Conservation (phyloP, 2,113 vertebrate species). For the Cyprinodon tularosa region DNA sequence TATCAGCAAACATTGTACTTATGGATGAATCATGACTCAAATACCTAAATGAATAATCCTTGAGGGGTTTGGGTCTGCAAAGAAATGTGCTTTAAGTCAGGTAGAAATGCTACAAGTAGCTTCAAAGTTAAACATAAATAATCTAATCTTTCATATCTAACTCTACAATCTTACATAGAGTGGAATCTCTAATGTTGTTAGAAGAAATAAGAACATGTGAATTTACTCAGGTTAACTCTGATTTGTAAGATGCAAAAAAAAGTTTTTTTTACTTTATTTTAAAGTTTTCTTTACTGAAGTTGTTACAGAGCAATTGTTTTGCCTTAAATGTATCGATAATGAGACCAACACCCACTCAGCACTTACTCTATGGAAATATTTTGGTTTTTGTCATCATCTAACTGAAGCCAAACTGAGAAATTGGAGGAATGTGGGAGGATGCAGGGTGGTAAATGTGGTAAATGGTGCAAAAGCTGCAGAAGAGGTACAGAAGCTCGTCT, state of each 20-base stretch:
- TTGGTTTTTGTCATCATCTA: neutral
- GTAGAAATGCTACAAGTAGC: no score
- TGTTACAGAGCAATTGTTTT: neutral
- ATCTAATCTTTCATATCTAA: neutral
- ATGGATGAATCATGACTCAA: no score
- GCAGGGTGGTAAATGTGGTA: neutral
- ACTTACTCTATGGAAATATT: neutral
- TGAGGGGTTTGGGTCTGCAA: no score
- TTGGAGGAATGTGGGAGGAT: slow-evolving; percentile 1
- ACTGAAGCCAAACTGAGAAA: slow-evolving; percentile 11
- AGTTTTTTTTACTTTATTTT: no score
- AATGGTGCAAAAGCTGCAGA: slow-evolving; percentile 36
- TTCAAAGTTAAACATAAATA: no score
- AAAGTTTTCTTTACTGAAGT: neutral
- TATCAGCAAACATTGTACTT: no score
- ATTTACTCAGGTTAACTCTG: no score
- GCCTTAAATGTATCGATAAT: neutral
- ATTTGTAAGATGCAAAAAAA: no score
- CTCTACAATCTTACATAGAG: neutral
- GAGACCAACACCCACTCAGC: neutral
- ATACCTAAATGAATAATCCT: no score
- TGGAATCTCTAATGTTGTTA: neutral
- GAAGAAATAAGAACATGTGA: no score
- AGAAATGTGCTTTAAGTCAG: no score
- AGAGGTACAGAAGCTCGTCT: neutral